These are phyloP conservation scores for Chloropsis cyanopogon DNA, from an alignment of 2,113 vertebrate species.

Conservation along the genomic window DNA sequence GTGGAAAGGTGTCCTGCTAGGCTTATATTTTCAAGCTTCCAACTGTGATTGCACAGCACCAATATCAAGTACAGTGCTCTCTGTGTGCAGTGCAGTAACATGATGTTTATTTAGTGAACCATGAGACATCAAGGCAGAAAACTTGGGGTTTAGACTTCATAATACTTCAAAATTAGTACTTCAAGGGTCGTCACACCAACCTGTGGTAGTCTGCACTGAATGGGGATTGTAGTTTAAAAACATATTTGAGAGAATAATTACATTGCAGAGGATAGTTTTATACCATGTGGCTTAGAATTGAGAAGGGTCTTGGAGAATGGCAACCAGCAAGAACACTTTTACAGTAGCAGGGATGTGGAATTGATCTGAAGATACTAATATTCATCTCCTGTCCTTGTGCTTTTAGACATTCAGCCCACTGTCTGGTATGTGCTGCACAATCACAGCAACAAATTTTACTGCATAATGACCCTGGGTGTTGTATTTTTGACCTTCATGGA, in stretches of 20 bases:
- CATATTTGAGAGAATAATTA: neutral
- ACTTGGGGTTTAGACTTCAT: neutral
- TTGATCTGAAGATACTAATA: neutral
- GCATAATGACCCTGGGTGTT: neutral
- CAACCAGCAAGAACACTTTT: neutral
- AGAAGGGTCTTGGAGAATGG: neutral
- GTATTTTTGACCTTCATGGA: neutral
- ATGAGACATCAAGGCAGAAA: neutral
- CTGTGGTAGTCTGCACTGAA: neutral
- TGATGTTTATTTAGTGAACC: neutral
- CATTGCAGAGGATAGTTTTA: neutral
- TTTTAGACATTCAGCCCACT: neutral
- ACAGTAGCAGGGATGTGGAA: neutral
- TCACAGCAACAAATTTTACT: neutral
- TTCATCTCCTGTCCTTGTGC: neutral
- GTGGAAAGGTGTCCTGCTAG: neutral
- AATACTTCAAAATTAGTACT: neutral
- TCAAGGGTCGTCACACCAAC: neutral
- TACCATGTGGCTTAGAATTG: neutral
- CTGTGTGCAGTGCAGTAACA: fast-evolving
- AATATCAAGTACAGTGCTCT: neutral
- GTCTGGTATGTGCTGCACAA: neutral
- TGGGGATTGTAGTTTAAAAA: neutral
- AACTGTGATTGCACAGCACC: neutral
- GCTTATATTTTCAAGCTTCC: neutral